Conservation (phyloP, 2,797 vertebrate species). For the Mormyrops attenuatus region DNA sequence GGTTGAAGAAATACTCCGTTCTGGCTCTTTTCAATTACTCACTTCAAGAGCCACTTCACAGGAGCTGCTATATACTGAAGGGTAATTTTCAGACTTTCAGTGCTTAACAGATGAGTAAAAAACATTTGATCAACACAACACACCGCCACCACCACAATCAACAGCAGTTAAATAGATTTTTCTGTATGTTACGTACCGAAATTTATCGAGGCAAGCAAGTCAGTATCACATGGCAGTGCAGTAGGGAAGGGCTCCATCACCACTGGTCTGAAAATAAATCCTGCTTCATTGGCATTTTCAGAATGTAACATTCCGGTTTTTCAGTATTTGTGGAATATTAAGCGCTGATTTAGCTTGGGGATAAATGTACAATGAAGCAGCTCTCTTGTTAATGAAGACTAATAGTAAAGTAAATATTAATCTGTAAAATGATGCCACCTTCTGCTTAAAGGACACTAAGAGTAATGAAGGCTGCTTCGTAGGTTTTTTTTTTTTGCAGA, state of each 20-base stretch:
- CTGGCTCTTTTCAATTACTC: not conserved
- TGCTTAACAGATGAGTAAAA: not conserved
- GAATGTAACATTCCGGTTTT: not conserved
- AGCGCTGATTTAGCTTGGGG: not conserved
- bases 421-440: not conserved
- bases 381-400: not conserved
- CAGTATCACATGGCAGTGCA: not conserved
- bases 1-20: conserved; percentile 4
- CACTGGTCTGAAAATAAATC: not conserved
- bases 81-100: not conserved
- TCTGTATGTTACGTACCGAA: not conserved
- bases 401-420: conserved; percentile 1
- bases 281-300: not conserved
- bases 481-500: not conserved
- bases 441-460: not conserved
- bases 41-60: conserved; percentile 6
- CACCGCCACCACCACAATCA: not conserved
- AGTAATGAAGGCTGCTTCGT: not conserved
- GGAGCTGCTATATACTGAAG: not conserved
- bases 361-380: not conserved
- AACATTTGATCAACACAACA: not conserved
- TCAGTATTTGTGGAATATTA: not conserved
- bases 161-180: not conserved
- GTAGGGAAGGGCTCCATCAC: not conserved
- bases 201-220: not conserved